These are phyloP conservation scores for Cotesia congregata DNA, from an alignment of 2,888 invertebrate genomes.

Conservation along the genomic window DNA sequence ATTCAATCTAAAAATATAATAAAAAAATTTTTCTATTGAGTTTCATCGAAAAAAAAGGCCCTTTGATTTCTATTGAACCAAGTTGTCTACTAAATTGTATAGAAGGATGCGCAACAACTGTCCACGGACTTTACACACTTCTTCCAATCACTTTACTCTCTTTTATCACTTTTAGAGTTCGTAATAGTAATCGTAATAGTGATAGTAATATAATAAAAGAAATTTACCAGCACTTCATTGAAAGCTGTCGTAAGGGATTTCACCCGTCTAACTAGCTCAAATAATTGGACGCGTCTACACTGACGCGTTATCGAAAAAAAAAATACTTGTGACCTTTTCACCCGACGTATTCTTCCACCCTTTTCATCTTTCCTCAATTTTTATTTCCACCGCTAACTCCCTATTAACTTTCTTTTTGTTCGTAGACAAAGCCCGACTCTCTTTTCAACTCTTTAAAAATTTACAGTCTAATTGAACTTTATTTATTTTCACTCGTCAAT, in stretches of 20 bases:
- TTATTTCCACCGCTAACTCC: background rate
- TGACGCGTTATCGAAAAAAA: slow-evolving; percentile 43
- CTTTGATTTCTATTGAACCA: slow-evolving; percentile 16
- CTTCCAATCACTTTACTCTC: slow-evolving; percentile 2
- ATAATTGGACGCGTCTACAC: slow-evolving; percentile 49
- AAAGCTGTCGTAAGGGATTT: slow-evolving; percentile 40
- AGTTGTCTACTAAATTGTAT: slow-evolving; percentile 28
- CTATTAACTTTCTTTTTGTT: background rate
- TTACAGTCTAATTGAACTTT: slow-evolving; percentile 8
- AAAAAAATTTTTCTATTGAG: background rate
- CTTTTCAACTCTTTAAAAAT: background rate
- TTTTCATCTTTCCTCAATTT: slow-evolving; percentile 26
- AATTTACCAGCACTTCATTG: slow-evolving; percentile 35
- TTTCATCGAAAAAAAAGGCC: background rate
- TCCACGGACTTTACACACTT: slow-evolving; percentile 22
- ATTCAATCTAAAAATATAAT: background rate
- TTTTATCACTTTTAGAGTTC: background rate
- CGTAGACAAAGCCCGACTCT: slow-evolving; percentile 3
- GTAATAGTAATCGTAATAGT: background rate
- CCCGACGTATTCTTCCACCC: slow-evolving; percentile 28
- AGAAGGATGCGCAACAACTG: slow-evolving; percentile 30
- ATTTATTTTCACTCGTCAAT: slow-evolving; percentile 11
- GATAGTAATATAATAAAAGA: background rate
- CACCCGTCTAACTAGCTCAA: slow-evolving; percentile 48
- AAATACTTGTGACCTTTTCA: slow-evolving; percentile 34